Evolutionary conservation across 2,797 vertebrate species (phyloP), one percentile per base, ranked within the genome.

Genomic region (Parotocinclus haroldoi): DNA sequence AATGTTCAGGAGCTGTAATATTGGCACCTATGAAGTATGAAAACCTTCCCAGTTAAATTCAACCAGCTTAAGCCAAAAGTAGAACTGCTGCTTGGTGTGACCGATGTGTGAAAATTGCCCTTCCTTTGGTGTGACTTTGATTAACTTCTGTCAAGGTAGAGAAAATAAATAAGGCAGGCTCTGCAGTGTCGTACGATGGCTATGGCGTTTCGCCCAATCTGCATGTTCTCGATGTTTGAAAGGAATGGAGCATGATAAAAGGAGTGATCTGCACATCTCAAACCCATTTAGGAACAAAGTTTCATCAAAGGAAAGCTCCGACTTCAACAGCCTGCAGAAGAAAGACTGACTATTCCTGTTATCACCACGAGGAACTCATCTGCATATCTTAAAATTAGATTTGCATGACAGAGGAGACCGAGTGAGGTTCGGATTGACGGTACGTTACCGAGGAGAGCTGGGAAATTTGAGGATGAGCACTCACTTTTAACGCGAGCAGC

Each of bases 171-270:
- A 62, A 62, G 46, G 11, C 7, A 11, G 27, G 13, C 49, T 63
- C 51, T 13, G 2, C 13, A 8, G 52, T 65, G 36, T 12, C 42
- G 9, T 45, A 19, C 7, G 39, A 8, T 7, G 37, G 38, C 11
- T 13, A 46, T 10, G 18, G 58, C n/a, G 64, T 81, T 83, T 77
- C 64, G 77, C 68, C 11, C 42, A 64, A 18, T 72, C 64, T 74
- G 57, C 50, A 54, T 71, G 67, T 75, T 70, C 37, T 53, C 44
- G 37, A 50, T 48, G 16, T 72, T 66, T 74, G 42, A 69, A 52
- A 36, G 49, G 17, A 42, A 10, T 27, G 42, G 46, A 52, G 45
- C 13, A 38, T 3, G 49, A 63, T 68, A 59, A 66, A 73, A 76
- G 62, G 37, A 70, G 18, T 55, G 52, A 42, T 37, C 10, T 49